phyloP scores from a whole-genome alignment of 2,113 vertebrate genomes.

The Anguilla rostrata region DNA sequence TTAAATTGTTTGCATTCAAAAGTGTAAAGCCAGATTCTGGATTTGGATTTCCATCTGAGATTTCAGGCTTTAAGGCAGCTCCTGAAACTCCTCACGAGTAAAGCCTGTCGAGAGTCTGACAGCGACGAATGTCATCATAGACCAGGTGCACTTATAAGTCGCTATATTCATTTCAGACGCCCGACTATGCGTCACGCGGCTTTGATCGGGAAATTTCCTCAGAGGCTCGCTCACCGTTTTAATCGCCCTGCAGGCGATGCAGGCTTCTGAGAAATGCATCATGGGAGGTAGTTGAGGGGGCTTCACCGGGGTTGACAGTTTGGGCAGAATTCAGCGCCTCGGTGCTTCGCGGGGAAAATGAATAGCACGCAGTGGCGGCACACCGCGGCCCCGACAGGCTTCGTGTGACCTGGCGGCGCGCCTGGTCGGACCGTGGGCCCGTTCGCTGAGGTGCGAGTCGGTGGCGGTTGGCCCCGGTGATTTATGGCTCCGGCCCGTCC shows the following conservation, averaged over 20 bases:
- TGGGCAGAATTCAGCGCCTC: neutral
- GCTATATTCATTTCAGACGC: neutral
- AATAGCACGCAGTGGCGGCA: neutral
- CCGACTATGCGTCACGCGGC: neutral
- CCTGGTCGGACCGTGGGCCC: neutral
- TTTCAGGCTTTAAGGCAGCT: neutral
- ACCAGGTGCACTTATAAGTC: neutral
- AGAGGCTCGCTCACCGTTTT: neutral
- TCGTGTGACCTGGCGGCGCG: neutral
- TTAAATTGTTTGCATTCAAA: neutral
- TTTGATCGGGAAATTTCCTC: neutral
- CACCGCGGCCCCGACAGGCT: neutral
- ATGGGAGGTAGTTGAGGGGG: neutral
- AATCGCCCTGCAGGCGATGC: neutral
- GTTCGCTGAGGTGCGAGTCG: neutral
- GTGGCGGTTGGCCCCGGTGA: neutral
- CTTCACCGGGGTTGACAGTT: neutral
- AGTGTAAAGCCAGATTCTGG: too few species aligned
- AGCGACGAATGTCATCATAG: neutral
- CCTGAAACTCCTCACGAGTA: neutral
- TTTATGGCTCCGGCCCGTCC: slow-evolving; percentile 1
- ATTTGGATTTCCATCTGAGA: neutral
- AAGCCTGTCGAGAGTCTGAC: neutral
- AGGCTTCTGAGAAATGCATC: neutral
- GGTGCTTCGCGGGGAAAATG: neutral